Percentiles rank a stretch among this genome's conserved stretches.
Evolutionary conservation across 2,113 vertebrate species (phyloP).

Genomic region (Heptranchias perlo): DNA sequence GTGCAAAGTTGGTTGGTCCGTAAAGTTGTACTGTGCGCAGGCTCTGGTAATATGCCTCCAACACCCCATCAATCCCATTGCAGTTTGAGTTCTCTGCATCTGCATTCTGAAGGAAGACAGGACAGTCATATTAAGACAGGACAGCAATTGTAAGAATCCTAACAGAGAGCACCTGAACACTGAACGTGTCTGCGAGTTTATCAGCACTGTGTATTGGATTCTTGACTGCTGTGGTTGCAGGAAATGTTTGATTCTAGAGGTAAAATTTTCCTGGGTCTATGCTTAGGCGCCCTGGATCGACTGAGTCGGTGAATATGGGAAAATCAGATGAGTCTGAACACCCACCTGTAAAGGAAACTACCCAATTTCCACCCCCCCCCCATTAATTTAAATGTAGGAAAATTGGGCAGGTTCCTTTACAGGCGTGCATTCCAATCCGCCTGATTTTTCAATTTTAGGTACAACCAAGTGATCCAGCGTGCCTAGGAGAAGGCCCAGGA

Average conservation of each 20-base stretch:
- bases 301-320: not conserved
- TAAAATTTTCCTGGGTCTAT: not conserved
- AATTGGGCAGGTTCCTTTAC: not conserved
- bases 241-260: not conserved
- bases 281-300: not conserved
- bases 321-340: not conserved
- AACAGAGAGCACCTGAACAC: not conserved
- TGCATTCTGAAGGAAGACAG: slow-evolving; percentile 58
- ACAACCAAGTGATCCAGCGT: not conserved
- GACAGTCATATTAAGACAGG: not conserved
- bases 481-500: not conserved
- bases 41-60: slow-evolving; percentile 87
- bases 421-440: not conserved
- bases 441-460: not conserved
- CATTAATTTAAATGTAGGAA: not conserved
- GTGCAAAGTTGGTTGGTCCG: slow-evolving; percentile 87
- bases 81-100: slow-evolving; percentile 78
- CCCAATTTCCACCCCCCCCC: not conserved
- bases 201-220: not conserved
- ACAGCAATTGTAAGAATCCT: not conserved
- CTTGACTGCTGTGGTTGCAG: not conserved
- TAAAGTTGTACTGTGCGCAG: slow-evolving; percentile 85
- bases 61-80: slow-evolving; percentile 74
- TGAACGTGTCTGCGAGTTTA: not conserved
- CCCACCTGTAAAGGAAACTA: not conserved